Evolutionary conservation across 1,140 invertebrate species (phyloP).

Genomic region (Ceratina australensis): DNA sequence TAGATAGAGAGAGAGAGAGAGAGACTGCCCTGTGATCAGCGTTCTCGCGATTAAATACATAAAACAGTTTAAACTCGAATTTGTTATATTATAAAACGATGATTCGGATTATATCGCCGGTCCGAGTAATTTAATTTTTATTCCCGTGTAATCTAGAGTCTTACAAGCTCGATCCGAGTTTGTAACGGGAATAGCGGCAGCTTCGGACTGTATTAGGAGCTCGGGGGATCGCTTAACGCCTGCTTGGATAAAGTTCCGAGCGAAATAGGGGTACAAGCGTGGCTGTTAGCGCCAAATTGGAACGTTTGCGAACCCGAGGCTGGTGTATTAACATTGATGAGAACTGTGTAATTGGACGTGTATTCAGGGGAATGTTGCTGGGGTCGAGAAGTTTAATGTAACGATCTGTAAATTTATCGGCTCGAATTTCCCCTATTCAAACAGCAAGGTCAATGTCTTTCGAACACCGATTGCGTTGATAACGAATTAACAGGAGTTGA

Average conservation of each 20-base stretch:
- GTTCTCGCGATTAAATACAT: too few relatives aligned
- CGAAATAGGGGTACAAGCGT: background rate
- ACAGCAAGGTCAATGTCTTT: background rate
- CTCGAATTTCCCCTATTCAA: background rate
- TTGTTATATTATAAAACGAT: too few relatives aligned
- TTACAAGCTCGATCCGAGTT: background rate
- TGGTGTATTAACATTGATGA: constrained; percentile 9
- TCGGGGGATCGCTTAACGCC: background rate
- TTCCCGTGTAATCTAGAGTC: too few relatives aligned
- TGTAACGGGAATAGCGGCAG: too few relatives aligned
- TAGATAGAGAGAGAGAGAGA: too few relatives aligned
- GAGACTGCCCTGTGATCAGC: too few relatives aligned
- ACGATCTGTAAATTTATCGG: background rate
- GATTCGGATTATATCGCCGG: too few relatives aligned
- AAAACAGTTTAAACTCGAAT: too few relatives aligned
- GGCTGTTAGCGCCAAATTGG: constrained; percentile 11
- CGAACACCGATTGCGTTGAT: too few relatives aligned
- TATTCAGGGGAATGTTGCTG: background rate
- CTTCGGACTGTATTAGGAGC: constrained; percentile 10
- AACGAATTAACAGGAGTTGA: too few relatives aligned
- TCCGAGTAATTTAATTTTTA: too few relatives aligned
- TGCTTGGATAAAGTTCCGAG: constrained; percentile 18
- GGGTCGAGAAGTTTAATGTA: background rate
- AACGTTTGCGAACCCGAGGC: background rate
- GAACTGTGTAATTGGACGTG: constrained; percentile 4